Conservation (phyloP, 2,113 vertebrate genomes). For the Tetrao urogallus region DNA sequence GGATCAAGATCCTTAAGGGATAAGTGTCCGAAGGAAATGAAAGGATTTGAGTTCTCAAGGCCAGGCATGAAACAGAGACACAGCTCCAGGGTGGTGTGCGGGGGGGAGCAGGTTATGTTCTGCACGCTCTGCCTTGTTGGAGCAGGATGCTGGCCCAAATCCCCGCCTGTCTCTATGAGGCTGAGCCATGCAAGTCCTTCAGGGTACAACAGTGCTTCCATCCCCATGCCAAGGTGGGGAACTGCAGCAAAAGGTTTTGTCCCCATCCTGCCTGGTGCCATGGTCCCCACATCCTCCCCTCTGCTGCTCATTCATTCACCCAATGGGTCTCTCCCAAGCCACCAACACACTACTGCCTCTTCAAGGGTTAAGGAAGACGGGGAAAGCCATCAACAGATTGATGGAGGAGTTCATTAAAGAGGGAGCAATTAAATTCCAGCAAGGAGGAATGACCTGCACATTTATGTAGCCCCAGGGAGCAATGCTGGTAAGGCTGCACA, state of each 20-base stretch:
- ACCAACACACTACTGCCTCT: not conserved
- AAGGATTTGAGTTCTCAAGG: not conserved
- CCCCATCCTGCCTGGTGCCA: not conserved
- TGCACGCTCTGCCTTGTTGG: not conserved
- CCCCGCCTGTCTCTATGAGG: not conserved
- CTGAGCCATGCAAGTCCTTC: not conserved
- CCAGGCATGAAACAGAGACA: not conserved
- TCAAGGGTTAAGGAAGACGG: not conserved
- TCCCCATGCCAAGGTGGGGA: not conserved
- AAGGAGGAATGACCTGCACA: not conserved
- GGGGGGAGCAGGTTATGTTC: not conserved
- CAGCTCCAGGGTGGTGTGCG: accelerated
- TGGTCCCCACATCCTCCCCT: accelerated
- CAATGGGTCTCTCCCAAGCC: not conserved
- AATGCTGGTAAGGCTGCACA: not conserved
- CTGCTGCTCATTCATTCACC: not conserved
- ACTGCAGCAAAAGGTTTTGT: not conserved
- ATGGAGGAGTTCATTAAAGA: not conserved
- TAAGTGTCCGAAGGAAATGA: conserved; percentile 16
- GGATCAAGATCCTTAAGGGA: conserved; percentile 42
- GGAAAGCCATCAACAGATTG: not conserved
- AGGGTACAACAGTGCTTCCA: not conserved
- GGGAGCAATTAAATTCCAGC: not conserved
- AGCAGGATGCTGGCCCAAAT: not conserved
- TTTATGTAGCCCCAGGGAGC: accelerated